Conservation (phyloP, 37 sponge, comb jelly and placozoan species). For the Axinella damicornis region DNA sequence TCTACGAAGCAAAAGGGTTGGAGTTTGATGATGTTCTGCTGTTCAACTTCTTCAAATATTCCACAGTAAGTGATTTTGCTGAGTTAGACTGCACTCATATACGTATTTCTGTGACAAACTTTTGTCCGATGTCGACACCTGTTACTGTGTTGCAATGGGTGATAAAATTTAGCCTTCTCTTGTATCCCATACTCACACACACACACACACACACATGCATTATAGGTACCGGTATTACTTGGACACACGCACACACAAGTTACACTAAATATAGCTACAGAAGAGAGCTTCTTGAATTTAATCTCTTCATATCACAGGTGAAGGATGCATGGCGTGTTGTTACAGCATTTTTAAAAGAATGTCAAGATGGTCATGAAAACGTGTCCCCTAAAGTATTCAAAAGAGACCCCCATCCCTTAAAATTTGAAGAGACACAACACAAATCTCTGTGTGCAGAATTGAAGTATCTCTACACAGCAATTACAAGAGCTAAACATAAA, state of each 20-base stretch:
- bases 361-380: neutral
- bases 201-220: too few species aligned
- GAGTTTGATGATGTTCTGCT: conserved; percentile 90
- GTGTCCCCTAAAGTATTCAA: neutral
- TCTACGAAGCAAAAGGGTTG: conserved; percentile 82
- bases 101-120: too few species aligned
- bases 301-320: conserved; percentile 25
- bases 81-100: too few species aligned
- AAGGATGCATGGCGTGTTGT: conserved; percentile 63
- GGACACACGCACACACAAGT: too few species aligned
- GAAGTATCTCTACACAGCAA: conserved; percentile 79
- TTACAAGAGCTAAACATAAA: conserved; percentile 70
- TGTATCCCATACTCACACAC: too few species aligned
- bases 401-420: conserved; percentile 16
- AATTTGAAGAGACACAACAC: conserved; percentile 51
- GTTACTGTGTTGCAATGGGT: too few species aligned
- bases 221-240: too few species aligned
- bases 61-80: conserved; percentile 31
- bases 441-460: conserved; percentile 66
- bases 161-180: too few species aligned
- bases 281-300: too few species aligned
- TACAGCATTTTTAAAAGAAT: neutral
- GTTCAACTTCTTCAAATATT: conserved; percentile 85
- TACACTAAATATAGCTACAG: too few species aligned
- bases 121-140: too few species aligned